These are phyloP conservation scores for Philereme vetulata DNA, from an alignment of 2,888 invertebrate genomes.

Conservation along the genomic window DNA sequence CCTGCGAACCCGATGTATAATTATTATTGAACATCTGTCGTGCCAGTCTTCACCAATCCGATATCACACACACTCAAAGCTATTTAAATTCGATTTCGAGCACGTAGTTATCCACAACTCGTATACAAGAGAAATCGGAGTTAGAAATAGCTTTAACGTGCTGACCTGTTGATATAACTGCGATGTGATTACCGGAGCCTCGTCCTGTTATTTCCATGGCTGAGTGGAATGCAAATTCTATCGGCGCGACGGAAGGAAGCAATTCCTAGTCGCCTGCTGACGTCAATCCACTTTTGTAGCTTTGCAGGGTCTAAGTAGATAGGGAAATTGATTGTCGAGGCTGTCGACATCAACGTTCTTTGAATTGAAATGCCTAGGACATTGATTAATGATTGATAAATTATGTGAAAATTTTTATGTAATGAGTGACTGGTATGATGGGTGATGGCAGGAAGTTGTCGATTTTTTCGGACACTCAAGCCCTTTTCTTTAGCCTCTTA, in stretches of 20 bases:
- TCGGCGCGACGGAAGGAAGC: slow-evolving; percentile 73
- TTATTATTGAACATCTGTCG: slow-evolving; percentile 73
- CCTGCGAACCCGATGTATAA: slow-evolving; percentile 57
- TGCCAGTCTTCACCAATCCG: slow-evolving; percentile 22
- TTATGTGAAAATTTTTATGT: too few relatives aligned
- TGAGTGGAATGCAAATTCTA: slow-evolving; percentile 48
- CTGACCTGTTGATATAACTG: slow-evolving; percentile 75
- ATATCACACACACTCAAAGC: slow-evolving; percentile 20
- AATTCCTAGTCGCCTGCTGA: slow-evolving; percentile 66
- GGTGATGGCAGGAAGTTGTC: too few relatives aligned
- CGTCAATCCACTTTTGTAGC: slow-evolving; percentile 59
- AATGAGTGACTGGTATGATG: too few relatives aligned
- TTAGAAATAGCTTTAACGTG: slow-evolving; percentile 41
- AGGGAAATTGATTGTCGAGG: slow-evolving; percentile 19
- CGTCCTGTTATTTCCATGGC: slow-evolving; percentile 74
- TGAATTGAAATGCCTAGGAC: background rate
- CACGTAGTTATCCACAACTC: slow-evolving; percentile 17
- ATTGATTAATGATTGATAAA: too few relatives aligned
- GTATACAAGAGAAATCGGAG: slow-evolving; percentile 22
- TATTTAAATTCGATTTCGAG: slow-evolving; percentile 27
- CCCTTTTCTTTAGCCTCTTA: too few relatives aligned
- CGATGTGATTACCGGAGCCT: slow-evolving; percentile 69
- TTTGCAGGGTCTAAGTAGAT: slow-evolving; percentile 10
- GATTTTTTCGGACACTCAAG: too few relatives aligned
- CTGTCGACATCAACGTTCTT: background rate